Percentiles rank a stretch among this genome's conserved stretches.
phyloP scores from a whole-genome alignment of 2,113 vertebrate species.

The Terrapene triunguis region DNA sequence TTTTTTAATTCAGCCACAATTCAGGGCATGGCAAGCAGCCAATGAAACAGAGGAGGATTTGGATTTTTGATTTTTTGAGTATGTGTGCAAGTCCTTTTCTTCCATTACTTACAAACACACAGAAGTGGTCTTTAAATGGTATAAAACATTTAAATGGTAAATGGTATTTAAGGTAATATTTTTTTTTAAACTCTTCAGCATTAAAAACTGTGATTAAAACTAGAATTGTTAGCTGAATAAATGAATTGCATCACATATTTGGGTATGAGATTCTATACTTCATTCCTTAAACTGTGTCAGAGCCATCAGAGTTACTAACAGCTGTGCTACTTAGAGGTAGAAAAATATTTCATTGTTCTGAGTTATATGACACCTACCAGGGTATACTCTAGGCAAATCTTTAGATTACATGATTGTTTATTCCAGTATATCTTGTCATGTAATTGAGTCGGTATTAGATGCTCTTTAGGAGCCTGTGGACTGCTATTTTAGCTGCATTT shows the following conservation, averaged over 20 bases:
- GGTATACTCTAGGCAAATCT: background rate
- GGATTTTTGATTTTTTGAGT: background rate
- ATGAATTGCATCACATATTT: background rate
- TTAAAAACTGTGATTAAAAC: background rate
- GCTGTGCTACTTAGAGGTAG: background rate
- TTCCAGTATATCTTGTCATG: background rate
- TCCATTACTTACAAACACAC: accelerated
- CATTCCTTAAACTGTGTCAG: background rate
- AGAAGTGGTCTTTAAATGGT: background rate
- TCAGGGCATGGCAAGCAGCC: slow-evolving; percentile 42
- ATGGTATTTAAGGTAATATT: background rate
- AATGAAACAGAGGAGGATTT: background rate
- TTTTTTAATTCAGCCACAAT: slow-evolving; percentile 55
- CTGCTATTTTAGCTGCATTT: background rate
- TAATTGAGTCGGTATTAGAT: background rate
- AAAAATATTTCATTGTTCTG: background rate
- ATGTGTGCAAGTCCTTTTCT: background rate
- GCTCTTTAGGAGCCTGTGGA: accelerated
- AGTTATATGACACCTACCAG: background rate
- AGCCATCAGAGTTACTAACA: accelerated
- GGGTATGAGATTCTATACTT: background rate
- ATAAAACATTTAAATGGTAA: background rate
- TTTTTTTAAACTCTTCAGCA: background rate
- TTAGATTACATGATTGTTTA: background rate
- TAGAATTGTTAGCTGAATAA: background rate